A percentile compares a stretch with the other conserved stretches of the same genome.
Evolutionary conservation across 1,140 invertebrate species (phyloP).

Genomic region (Lordiphosa stackelbergi): DNA sequence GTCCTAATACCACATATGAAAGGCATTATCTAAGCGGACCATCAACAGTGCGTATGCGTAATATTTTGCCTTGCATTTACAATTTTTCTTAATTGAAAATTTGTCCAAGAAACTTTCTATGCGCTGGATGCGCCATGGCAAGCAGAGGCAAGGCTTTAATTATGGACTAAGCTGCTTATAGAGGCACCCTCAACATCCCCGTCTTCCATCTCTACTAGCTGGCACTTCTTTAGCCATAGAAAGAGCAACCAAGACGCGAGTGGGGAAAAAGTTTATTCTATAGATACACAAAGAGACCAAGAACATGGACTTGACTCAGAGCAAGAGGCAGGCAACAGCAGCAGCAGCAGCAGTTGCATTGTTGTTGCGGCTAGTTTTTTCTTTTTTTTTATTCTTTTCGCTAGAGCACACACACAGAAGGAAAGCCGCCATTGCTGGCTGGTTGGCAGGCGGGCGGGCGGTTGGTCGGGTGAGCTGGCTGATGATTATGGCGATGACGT

Average conservation of each 20-base stretch:
- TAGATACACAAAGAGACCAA: constrained; percentile 46
- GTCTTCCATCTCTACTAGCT: not conserved
- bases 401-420: constrained; percentile 11
- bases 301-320: constrained; percentile 51
- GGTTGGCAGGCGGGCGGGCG: too few species aligned
- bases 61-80: not conserved
- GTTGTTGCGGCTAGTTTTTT: constrained; percentile 36
- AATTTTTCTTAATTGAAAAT: constrained; percentile 43
- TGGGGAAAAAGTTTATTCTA: constrained; percentile 32
- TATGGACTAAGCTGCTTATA: constrained; percentile 43
- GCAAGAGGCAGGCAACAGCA: constrained; percentile 13
- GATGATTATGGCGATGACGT: constrained; percentile 57
- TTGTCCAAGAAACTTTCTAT: constrained; percentile 9
- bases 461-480: constrained; percentile 18
- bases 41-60: too few species aligned
- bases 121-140: constrained; percentile 1
- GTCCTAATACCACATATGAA: too few species aligned
- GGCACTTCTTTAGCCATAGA: constrained; percentile 9
- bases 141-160: constrained; percentile 27
- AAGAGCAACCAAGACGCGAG: constrained; percentile 16
- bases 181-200: constrained; percentile 4
- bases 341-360: constrained; percentile 31
- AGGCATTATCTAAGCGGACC: too few species aligned
- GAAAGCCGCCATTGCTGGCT: constrained; percentile 36
- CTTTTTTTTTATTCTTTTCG: constrained; percentile 14